Percentiles rank a stretch among this genome's conserved stretches.
phyloP scores from a whole-genome alignment of 2,888 invertebrate species.

The Rapana venosa region DNA sequence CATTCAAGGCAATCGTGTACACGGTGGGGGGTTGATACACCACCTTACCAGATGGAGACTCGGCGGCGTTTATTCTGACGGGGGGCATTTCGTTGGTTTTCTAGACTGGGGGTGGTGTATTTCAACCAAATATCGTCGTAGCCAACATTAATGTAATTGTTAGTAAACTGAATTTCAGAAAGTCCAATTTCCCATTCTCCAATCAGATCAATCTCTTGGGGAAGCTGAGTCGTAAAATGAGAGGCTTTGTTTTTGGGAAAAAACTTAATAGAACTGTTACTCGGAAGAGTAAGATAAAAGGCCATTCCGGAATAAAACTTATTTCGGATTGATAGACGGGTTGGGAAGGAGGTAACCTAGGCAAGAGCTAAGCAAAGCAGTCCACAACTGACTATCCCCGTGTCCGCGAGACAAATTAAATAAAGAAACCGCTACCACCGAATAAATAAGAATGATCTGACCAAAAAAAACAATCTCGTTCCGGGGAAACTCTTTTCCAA shows the following conservation, averaged over 20 bases:
- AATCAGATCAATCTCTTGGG: not conserved
- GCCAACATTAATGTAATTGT: not conserved
- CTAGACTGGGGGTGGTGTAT: not conserved
- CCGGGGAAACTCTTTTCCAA: not conserved
- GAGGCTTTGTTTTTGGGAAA: conserved; percentile 20
- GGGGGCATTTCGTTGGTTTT: not conserved
- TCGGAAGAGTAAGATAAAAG: conserved; percentile 24
- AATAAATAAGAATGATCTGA: not conserved
- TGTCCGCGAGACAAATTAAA: not conserved
- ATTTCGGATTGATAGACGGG: not conserved
- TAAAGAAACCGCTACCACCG: not conserved
- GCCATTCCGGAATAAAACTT: too few relatives aligned
- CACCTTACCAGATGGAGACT: not conserved
- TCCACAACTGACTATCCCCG: conserved; percentile 15
- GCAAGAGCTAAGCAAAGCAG: conserved; percentile 31
- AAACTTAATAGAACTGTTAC: not conserved
- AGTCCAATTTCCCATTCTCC: conserved; percentile 32
- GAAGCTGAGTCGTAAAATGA: conserved; percentile 6
- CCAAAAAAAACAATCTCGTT: not conserved
- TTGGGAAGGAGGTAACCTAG: conserved; percentile 43
- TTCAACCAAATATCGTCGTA: not conserved
- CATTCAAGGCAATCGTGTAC: too few relatives aligned
- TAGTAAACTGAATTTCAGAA: conserved; percentile 12
- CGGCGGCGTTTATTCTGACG: not conserved
- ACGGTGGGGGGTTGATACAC: not conserved